Evolutionary conservation across 2,113 vertebrate genomes (phyloP), one percentile per base, ranked within the genome.

Genomic region (Mustela nigripes): DNA sequence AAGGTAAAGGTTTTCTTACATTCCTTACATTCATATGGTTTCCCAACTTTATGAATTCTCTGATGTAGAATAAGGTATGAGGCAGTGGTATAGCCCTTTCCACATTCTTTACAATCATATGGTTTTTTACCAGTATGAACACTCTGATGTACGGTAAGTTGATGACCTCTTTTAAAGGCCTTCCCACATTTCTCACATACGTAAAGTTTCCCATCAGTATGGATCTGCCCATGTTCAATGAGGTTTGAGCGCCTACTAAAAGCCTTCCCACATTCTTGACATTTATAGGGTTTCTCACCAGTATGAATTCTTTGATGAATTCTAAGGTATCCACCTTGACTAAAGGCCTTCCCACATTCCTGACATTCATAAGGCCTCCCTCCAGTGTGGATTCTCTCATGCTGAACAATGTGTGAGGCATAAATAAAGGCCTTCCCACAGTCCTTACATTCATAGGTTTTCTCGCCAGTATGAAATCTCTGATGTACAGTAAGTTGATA

Each of bases 11-110:
- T 88, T 74, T 82, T 96, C 48, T 80, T 81, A 89, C 93, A 94
- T 42, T 94, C 93, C 56, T 85, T 93, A 76, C 91, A 93, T 76
- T 84, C 85, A 89, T 92, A 96, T 45, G 84, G 95, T 83, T 93
- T 93, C 18, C 85, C 84, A 12, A 56, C 58, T 65, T 87, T 93
- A 76, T 93, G 95, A 93, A 96, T 82, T 93, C 84, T 88, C 45
- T 92, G 95, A 89, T 96, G 95, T 74, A 92, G 76, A 65, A 82
- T 53, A 56, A 96, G 84, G 76, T 92, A 81, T 58, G 95, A 96
- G 36, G 83, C 90, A 63, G 84, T 87, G 45, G 78, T 82, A 67
- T 92, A 96, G 56, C 95, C 78, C 18, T 96, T 87, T 24, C 93
- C 93, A 94, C 93, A 93, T 50, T 83, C 56, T 81, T 81, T 60